Base-by-base conservation (phyloP, 1,140 invertebrate species). In the Pollicipes pollicipes region DNA sequence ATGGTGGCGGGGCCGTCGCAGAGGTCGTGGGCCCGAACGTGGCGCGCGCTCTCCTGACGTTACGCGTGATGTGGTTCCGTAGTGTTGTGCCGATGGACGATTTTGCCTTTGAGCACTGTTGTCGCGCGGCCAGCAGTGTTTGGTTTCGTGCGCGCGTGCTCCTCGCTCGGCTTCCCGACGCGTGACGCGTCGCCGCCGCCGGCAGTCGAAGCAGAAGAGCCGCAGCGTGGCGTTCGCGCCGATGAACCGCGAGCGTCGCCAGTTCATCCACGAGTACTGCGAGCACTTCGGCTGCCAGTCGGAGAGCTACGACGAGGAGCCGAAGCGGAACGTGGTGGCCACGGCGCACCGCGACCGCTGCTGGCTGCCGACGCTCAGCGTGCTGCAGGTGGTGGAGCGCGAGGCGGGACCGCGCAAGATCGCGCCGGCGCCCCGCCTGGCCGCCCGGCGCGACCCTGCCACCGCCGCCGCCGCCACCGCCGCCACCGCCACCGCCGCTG, bases 231-330 rank as follows among this genome's bases (percentile, higher is more conserved):
- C 93, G 0, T 97, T 98, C 78, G 88, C 91, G 17, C 86, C 88
- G 17, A 95, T 97, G 92, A 95, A 94, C 77, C 83, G 90, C 26
- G 90, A 93, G 72, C 94, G 95, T 77, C 83, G 95, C 21, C 85
- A 88, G 76, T 87, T 97, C 75, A 86, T 98, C 16, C 95, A 97
- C 79, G 95, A 98, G 77, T 86, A 94, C 76, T 95, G 92, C 73
- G 90, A 94, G 77, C 90, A 92, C 78, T 98, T 97, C 83, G 93
- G 94, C 3, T 91, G 93, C 76, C 88, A 94, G 77, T 93, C 92
- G 72, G 68, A 91, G 68, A 91, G 93, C 68, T 96, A 95, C 78
- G 95, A 98, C 82, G 85, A 88, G 32, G 94, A 97, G 78, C 95
- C 94, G 0, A 95, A 96, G 77, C 84, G 93, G 72, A 97, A 96